Conservation (phyloP, 1,140 invertebrate genomes). For the Drosophila melanogaster region Release_6_plus_ISO1_MT NT_037436.4:8767001-8767500, state of each 20-base stretch:
- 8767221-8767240: constrained; percentile 16
- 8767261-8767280: constrained; percentile 57
- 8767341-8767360: constrained; percentile 32
- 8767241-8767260: constrained; percentile 68
- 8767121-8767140: constrained; percentile 27
- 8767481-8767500: constrained; percentile 36
- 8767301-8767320: constrained; percentile 76
- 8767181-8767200: constrained; percentile 82
- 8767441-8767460: constrained; percentile 45
- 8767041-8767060: constrained; percentile 12
- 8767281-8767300: constrained; percentile 73
- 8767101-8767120: constrained; percentile 67
- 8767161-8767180: constrained; percentile 79
- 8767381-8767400: constrained; percentile 17
- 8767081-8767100: constrained; percentile 74
- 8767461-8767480: constrained; percentile 40
- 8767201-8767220: constrained; percentile 36
- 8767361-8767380: constrained; percentile 1
- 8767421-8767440: constrained; percentile 69
- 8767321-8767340: constrained; percentile 51
- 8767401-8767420: constrained; percentile 59
- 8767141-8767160: constrained; percentile 41
- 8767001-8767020: constrained; percentile 25
- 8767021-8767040: constrained; percentile 49
- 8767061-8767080: constrained; percentile 1